Percentiles rank a stretch among this genome's conserved stretches.
Conservation (phyloP, 2,888 invertebrate species). For the Conus canariensis region DNA sequence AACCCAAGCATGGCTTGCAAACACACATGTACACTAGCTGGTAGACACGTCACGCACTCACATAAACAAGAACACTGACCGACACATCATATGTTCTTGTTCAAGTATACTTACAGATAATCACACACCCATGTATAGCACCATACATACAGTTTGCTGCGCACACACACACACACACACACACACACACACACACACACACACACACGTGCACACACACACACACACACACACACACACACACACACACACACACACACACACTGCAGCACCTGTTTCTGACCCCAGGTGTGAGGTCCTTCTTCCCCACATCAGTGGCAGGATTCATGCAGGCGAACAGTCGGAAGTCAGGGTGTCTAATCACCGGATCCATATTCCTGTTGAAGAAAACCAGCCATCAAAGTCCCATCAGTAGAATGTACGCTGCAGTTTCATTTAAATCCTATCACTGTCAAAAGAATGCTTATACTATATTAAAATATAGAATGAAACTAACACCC, state of each 20-base stretch:
- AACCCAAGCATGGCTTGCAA: background rate
- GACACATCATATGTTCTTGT: no score
- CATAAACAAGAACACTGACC: background rate
- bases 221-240: constrained; percentile 8
- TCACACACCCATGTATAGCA: background rate
- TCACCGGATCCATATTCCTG: constrained; percentile 88
- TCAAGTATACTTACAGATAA: background rate
- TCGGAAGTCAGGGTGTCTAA: constrained; percentile 91
- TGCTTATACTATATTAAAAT: background rate
- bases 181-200: constrained; percentile 10
- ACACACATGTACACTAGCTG: background rate
- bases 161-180: background rate
- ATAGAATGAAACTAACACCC: no score
- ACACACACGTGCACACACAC: background rate
- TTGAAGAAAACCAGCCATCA: background rate
- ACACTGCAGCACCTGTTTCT: constrained; percentile 85
- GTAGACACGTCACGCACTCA: background rate
- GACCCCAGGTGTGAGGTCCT: constrained; percentile 92
- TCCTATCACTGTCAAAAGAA: background rate
- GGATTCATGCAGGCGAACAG: constrained; percentile 99
- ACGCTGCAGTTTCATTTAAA: no score
- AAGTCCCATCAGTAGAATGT: background rate
- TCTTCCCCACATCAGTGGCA: constrained; percentile 98
- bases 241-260: constrained; percentile 8
- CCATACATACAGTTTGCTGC: background rate